Conservation (phyloP, 1,140 invertebrate genomes). For the Saccostrea echinata region DNA sequence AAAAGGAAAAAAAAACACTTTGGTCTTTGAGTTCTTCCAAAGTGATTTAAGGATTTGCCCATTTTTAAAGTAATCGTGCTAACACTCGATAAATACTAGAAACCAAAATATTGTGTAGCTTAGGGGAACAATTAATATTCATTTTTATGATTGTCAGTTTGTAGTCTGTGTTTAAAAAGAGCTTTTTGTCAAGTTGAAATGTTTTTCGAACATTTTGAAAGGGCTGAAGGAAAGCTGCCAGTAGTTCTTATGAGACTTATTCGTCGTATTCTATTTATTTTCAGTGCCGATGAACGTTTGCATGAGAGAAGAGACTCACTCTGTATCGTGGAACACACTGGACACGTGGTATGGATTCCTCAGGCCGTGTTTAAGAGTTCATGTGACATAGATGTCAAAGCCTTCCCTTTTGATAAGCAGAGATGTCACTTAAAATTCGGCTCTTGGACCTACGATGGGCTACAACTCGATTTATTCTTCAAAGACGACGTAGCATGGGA, state of each 20-base stretch:
- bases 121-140: no score
- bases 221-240: background rate
- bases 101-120: no score
- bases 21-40: no score
- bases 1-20: no score
- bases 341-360: constrained; percentile 97
- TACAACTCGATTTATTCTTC: constrained; percentile 73
- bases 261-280: constrained; percentile 51
- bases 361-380: constrained; percentile 99
- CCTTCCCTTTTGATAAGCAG: constrained; percentile 80
- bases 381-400: constrained; percentile 86
- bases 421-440: constrained; percentile 79
- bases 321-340: constrained; percentile 86
- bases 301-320: constrained; percentile 77
- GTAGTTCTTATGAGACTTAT: background rate
- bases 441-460: constrained; percentile 79
- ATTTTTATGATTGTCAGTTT: no score
- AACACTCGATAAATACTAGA: no score
- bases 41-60: no score
- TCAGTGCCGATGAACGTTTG: constrained; percentile 77
- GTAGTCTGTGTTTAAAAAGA: no score
- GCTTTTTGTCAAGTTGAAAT: no score
- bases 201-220: no score
- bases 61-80: no score
- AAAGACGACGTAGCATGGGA: constrained; percentile 47